phyloP scores from a whole-genome alignment of 2,888 invertebrate genomes.

The Pomacea canaliculata region DNA sequence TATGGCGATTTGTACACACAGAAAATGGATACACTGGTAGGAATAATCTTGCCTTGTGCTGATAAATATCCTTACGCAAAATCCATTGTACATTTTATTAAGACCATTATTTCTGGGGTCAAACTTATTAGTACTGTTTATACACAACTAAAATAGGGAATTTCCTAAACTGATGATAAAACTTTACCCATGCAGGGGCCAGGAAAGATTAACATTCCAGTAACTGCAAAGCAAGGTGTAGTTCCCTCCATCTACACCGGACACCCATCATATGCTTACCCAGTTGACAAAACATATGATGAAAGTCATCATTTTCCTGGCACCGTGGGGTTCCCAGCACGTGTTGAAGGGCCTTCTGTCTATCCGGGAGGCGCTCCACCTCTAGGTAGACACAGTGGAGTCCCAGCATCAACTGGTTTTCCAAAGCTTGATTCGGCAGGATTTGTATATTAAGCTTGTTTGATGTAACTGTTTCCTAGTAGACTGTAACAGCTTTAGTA shows the following conservation, averaged over 20 bases:
- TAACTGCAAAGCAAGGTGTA: slow-evolving; percentile 58
- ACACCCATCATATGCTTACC: slow-evolving; percentile 68
- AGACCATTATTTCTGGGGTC: no score
- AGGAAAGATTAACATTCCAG: slow-evolving; percentile 61
- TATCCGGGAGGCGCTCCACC: slow-evolving; percentile 67
- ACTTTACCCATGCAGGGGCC: slow-evolving; percentile 52
- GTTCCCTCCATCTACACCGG: slow-evolving; percentile 67
- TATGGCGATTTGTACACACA: slow-evolving; percentile 32
- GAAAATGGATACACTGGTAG: slow-evolving; percentile 28
- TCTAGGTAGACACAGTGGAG: slow-evolving; percentile 60
- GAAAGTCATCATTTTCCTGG: slow-evolving; percentile 64
- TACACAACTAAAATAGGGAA: no score
- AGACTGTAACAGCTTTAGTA: background rate
- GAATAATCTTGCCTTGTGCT: background rate
- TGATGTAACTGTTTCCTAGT: background rate
- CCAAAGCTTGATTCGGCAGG: slow-evolving; percentile 39
- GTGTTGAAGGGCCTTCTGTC: slow-evolving; percentile 33
- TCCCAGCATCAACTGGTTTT: slow-evolving; percentile 65
- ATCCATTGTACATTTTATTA: no score
- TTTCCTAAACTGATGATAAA: no score
- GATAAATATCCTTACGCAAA: background rate
- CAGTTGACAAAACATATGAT: slow-evolving; percentile 60
- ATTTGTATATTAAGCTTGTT: slow-evolving; percentile 27
- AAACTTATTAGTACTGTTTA: no score
- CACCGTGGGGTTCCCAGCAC: slow-evolving; percentile 46